phyloP scores from a whole-genome alignment of 2,888 invertebrate species.

The Pyrrhia umbra region DNA sequence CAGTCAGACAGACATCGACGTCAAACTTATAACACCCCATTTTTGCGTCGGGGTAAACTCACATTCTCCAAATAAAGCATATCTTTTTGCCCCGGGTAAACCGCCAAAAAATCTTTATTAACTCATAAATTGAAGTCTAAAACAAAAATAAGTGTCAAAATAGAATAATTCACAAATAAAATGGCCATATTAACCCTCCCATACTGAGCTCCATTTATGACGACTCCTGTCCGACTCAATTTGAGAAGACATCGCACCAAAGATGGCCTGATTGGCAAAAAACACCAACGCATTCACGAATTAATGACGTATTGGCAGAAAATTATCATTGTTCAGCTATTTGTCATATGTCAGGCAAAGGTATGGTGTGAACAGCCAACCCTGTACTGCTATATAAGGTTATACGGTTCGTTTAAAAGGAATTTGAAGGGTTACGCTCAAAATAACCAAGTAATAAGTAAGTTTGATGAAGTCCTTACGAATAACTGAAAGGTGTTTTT shows the following conservation, averaged over 20 bases:
- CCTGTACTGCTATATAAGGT: slow-evolving; percentile 45
- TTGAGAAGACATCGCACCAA: slow-evolving; percentile 39
- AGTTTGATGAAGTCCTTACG: slow-evolving; percentile 45
- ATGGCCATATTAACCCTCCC: slow-evolving; percentile 12
- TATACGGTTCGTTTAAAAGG: slow-evolving; percentile 41
- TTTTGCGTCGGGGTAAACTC: no score
- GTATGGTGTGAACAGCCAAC: slow-evolving; percentile 40
- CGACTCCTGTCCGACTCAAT: slow-evolving; percentile 39
- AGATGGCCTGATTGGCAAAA: slow-evolving; percentile 53
- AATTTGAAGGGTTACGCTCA: slow-evolving; percentile 23
- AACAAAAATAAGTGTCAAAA: slow-evolving; percentile 16
- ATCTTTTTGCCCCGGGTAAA: background rate
- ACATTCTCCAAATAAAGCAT: no score
- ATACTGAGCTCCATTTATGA: slow-evolving; percentile 42
- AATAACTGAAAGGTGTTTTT: slow-evolving; percentile 22
- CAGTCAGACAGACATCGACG: no score
- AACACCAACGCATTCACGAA: slow-evolving; percentile 17
- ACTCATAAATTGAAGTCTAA: slow-evolving; percentile 9
- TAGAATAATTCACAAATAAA: no score
- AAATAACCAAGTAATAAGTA: slow-evolving; percentile 39
- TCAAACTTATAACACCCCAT: no score
- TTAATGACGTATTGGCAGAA: slow-evolving; percentile 54
- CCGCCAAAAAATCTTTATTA: slow-evolving; percentile 17
- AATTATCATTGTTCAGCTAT: slow-evolving; percentile 54
- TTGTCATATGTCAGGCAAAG: slow-evolving; percentile 46